Base-by-base conservation (phyloP, 2,797 vertebrate species). In the Falco columbarius region DNA sequence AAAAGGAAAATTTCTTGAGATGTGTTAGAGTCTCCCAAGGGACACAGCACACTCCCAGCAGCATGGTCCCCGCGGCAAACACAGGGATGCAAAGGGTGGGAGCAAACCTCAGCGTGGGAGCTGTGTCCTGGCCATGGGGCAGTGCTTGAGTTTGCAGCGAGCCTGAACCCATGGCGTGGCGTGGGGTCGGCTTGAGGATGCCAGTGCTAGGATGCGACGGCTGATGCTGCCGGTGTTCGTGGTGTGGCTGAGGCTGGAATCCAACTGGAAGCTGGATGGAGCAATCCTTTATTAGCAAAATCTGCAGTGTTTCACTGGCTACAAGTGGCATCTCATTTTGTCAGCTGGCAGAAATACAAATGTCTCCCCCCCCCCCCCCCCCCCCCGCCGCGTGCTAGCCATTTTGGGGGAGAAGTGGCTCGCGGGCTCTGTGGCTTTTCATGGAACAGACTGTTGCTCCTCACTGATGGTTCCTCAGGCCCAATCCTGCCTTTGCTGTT, bases 221-320 rank as follows among this genome's bases (percentile, higher is more conserved):
- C 59, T 77, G 81, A 44, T 11, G 30, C 89, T 95, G 92, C 85
- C 81, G 83, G 87, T 14, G 86, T 42, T 52, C 2, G 0, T 7
- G 24, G 46, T 7, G n/a, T 84, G 79, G 86, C 90, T 87, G 84
- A 81, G 94, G 93, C 95, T 82, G 71, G 59, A 81, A 93, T 97
- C 96, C 94, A 96, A 90, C 92, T 97, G 96, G 95, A 95, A 93
- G 83, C 66, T 59, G 88, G 21, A 89, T 0, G 84, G 89, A 93
- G 46, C 89, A 89, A 75, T 94, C 65, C 79, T 94, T 91, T 84
- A 94, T 94, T 93, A 95, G 94, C 86, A 96, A 96, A 96, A 94
- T 90, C 94, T 97, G 97, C 95, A 95, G 94, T 94, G 75, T 93
- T 93, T 85, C 81, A 47, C 81, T 96, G 96, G 90, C 92, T 95